Conservation (phyloP, 1,140 invertebrate species). For the Drosophila pseudoananassae region DNA sequence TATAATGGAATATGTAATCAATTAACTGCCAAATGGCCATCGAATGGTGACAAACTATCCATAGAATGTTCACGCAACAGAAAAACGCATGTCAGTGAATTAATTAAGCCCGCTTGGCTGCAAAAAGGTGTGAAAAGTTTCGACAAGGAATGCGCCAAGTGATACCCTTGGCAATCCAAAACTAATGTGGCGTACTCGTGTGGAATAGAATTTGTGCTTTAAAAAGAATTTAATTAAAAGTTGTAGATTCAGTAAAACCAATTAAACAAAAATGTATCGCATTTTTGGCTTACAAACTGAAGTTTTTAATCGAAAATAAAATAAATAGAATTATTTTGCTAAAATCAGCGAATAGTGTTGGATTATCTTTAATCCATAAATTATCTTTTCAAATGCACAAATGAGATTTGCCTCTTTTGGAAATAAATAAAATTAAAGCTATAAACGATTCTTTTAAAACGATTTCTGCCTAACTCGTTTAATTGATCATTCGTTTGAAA, state of each 20-base stretch:
- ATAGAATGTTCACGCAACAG: slow-evolving; percentile 27
- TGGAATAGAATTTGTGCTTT: not conserved
- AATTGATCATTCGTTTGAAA: not conserved
- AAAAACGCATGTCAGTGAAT: slow-evolving; percentile 6
- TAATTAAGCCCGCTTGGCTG: slow-evolving; percentile 31
- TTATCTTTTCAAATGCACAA: not conserved
- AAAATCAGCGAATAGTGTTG: not conserved
- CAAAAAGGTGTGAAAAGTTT: slow-evolving; percentile 35
- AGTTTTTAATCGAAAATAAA: not conserved
- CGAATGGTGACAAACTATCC: slow-evolving; percentile 41
- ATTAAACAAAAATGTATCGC: not conserved
- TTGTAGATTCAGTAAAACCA: not conserved
- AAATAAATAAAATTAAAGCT: not conserved
- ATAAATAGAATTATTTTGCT: not conserved
- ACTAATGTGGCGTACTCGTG: not conserved
- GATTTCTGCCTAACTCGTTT: not conserved
- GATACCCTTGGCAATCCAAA: not conserved
- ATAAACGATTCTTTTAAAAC: not conserved
- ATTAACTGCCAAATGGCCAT: slow-evolving; percentile 44
- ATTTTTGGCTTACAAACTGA: not conserved
- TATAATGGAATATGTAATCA: slow-evolving; percentile 61
- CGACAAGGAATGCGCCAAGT: slow-evolving; percentile 23
- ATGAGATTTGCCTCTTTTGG: too few species aligned
- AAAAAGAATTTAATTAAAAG: slow-evolving; percentile 26
- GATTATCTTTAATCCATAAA: not conserved